phyloP scores from a whole-genome alignment of 1,140 invertebrate genomes.

The Drosophila fuyamai region DNA sequence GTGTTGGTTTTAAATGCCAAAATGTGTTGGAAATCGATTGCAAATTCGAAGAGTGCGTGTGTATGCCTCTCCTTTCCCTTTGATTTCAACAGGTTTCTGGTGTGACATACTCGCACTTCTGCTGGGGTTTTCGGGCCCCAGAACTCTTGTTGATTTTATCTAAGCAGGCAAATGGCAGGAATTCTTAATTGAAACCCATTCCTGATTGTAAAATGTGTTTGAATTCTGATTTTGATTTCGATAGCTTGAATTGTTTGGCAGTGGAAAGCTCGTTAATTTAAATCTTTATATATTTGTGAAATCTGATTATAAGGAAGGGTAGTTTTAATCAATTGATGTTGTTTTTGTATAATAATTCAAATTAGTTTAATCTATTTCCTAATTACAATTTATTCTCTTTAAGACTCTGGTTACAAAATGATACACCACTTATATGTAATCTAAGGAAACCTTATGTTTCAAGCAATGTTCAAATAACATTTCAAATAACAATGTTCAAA shows the following conservation, averaged over 20 bases:
- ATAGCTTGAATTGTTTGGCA: neutral
- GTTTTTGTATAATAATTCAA: neutral
- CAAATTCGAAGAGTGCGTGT: slow-evolving; percentile 18
- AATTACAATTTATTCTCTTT: too few species aligned
- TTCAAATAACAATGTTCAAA: too few species aligned
- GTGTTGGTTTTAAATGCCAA: slow-evolving; percentile 42
- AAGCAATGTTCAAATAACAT: too few species aligned
- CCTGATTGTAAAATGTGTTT: slow-evolving; percentile 17
- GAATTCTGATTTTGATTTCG: slow-evolving; percentile 25
- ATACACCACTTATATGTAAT: too few species aligned
- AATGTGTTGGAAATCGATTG: slow-evolving; percentile 53
- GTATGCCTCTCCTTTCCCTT: neutral
- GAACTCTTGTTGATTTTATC: slow-evolving; percentile 31
- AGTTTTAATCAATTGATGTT: neutral
- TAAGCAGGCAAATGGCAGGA: slow-evolving; percentile 24
- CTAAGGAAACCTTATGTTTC: too few species aligned
- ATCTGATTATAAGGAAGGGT: neutral
- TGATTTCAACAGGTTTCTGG: slow-evolving; percentile 35
- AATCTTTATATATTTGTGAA: too few species aligned
- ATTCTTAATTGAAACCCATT: slow-evolving; percentile 33
- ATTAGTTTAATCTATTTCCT: too few species aligned
- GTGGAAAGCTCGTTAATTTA: neutral
- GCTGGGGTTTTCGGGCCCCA: neutral
- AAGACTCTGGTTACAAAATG: too few species aligned
- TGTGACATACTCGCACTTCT: slow-evolving; percentile 23